Evolutionary conservation across 2,888 invertebrate species (phyloP).

Genomic region (Zygaena filipendulae): DNA sequence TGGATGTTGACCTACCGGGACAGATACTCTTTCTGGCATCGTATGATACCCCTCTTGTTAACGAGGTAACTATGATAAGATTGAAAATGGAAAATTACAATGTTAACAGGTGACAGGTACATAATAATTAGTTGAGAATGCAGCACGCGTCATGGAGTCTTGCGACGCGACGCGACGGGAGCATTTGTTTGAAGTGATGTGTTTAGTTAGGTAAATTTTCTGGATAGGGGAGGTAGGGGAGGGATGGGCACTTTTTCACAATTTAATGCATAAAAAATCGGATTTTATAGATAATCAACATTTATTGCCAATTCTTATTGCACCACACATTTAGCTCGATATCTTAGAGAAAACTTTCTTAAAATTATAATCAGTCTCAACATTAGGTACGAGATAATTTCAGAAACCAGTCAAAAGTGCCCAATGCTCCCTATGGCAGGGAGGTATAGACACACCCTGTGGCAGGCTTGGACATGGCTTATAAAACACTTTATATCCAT

Average conservation of each 20-base stretch:
- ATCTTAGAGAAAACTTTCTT: slow-evolving; percentile 4
- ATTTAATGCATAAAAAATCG: slow-evolving; percentile 9
- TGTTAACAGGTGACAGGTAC: no score
- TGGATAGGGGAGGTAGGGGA: slow-evolving; percentile 1
- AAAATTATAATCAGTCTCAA: slow-evolving; percentile 3
- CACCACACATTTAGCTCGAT: slow-evolving; percentile 11
- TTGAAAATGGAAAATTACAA: no score
- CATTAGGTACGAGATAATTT: slow-evolving; percentile 2
- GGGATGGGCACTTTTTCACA: slow-evolving; percentile 7
- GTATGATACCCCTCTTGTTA: slow-evolving; percentile 84
- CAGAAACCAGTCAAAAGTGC: neutral
- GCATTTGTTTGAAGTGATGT: no score
- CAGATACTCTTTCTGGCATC: slow-evolving; percentile 90
- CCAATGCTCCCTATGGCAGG: slow-evolving; percentile 8
- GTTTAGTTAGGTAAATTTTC: neutral
- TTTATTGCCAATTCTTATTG: slow-evolving; percentile 10
- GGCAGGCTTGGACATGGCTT: slow-evolving; percentile 11
- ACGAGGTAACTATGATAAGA: slow-evolving; percentile 73
- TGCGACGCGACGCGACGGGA: no score
- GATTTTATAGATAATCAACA: slow-evolving; percentile 11
- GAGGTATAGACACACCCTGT: slow-evolving; percentile 9
- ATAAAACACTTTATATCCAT: slow-evolving; percentile 7
- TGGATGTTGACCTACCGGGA: slow-evolving; percentile 85
- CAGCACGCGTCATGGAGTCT: neutral
- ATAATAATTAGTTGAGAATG: no score